phyloP scores from a whole-genome alignment of 2,113 vertebrate species.

The Sceloporus undulatus region DNA sequence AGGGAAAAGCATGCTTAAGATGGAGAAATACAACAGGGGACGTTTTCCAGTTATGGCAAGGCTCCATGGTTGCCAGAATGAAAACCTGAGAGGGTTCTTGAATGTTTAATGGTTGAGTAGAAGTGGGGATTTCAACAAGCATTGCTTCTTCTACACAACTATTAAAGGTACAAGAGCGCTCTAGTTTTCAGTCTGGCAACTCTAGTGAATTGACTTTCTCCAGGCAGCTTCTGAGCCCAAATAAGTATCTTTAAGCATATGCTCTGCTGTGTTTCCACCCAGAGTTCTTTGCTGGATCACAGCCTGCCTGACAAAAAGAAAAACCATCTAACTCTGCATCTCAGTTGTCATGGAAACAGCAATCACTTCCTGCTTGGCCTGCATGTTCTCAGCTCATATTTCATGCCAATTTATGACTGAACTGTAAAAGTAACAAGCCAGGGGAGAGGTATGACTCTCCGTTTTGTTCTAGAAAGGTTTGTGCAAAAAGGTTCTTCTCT shows the following conservation, averaged over 20 bases:
- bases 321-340: not conserved
- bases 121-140: too few species aligned
- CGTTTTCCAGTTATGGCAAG: not conserved
- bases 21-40: not conserved
- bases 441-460: not conserved
- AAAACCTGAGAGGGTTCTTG: too few species aligned
- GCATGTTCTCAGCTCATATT: not conserved
- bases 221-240: too few species aligned
- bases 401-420: constrained; percentile 37
- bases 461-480: not conserved
- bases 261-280: not conserved
- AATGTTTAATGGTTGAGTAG: too few species aligned
- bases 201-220: not conserved
- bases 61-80: too few species aligned
- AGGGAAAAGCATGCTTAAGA: not conserved
- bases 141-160: not conserved
- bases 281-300: constrained; percentile 14
- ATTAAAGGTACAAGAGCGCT: not conserved
- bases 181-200: too few species aligned
- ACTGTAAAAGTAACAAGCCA: constrained; percentile 12
- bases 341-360: constrained; percentile 7
- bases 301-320: constrained; percentile 5
- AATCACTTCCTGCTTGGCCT: constrained; percentile 7
- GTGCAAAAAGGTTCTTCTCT: not conserved
- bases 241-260: not conserved